Base-by-base conservation (phyloP, 2,797 vertebrate genomes). In the Toxotes lorentzi region DNA sequence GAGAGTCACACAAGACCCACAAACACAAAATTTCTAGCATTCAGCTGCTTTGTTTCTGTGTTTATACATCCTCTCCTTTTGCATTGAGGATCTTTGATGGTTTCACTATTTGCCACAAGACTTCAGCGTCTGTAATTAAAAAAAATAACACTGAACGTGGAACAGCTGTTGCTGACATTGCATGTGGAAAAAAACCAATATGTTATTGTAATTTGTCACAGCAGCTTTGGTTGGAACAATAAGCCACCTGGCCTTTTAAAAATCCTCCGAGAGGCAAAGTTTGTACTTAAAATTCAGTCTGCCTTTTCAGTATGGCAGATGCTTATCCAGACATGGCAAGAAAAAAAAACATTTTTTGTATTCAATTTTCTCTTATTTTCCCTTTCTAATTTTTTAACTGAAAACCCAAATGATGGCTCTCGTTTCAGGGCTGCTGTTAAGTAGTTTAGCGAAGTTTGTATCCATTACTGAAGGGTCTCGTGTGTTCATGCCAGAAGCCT, bases 111-210 rank as follows among this genome's bases (percentile, higher is more conserved):
- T 8, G 27, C 64, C 14, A 53, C n/a, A 43, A 32, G 24, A 56
- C 48, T 40, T 57, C 14, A 35, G 10, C 11, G 38, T 76, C 14
- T 30, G 53, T 73, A 53, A 70, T 54, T 59, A 58, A 62, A 68
- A 27, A 41, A 73, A 53, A 48, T 6, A 60, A 57, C 23, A 6
- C 58, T 65, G 3, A 57, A 76, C 58, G 27, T 45, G 45, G 45
- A 79, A 81, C 83, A 85, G 70, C 73, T 84, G 82, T 35, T 30
- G 72, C 35, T 79, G 59, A 83, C 61, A 64, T 63, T 77, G 43
- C 34, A 53, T 71, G 59, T 72, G 71, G 48, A 62, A 61, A 50
- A 63, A 64, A 41, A 34, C 32, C 47, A 62, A 70, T 43, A 61
- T 68, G 30, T 40, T 48, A 66, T 57, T 67, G 70, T 48, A 51